Conservation (phyloP, 2,113 vertebrate genomes). For the Myotis brandtii region DNA sequence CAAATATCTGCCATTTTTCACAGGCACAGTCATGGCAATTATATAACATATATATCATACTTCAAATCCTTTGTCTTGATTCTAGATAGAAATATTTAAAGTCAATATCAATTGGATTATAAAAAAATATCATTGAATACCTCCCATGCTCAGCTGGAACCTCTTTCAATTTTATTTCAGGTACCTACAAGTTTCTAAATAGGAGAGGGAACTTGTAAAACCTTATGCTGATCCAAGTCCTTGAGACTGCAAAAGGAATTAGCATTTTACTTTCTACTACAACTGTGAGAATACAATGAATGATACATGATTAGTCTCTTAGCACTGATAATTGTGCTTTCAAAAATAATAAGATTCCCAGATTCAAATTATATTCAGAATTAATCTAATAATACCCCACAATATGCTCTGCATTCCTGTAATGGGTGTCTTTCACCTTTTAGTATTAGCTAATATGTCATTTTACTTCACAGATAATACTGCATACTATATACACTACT, state of each 20-base stretch:
- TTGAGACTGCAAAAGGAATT: slow-evolving; percentile 63
- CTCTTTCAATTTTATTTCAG: slow-evolving; percentile 33
- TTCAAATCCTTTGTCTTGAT: neutral
- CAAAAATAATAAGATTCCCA: slow-evolving; percentile 61
- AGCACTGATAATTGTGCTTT: slow-evolving; percentile 59
- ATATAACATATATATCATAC: neutral
- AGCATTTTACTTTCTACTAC: slow-evolving; percentile 62
- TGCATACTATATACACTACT: slow-evolving; percentile 23
- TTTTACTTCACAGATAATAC: slow-evolving; percentile 58
- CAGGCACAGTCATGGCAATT: neutral
- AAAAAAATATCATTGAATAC: neutral
- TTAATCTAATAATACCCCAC: slow-evolving; percentile 40
- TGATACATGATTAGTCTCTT: slow-evolving; percentile 11
- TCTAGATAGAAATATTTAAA: slow-evolving; percentile 4
- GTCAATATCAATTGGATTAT: slow-evolving; percentile 51
- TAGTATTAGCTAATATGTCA: slow-evolving; percentile 63
- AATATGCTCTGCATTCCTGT: slow-evolving; percentile 73
- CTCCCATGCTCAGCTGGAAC: neutral
- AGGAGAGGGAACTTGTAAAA: neutral
- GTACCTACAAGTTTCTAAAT: neutral
- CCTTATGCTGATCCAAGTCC: slow-evolving; percentile 46
- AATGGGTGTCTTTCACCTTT: slow-evolving; percentile 69
- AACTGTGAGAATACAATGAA: slow-evolving; percentile 42
- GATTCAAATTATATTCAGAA: slow-evolving; percentile 62
- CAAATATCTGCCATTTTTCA: neutral